Evolutionary conservation across 2,113 vertebrate genomes (phyloP).

Genomic region (Perca fluviatilis): DNA sequence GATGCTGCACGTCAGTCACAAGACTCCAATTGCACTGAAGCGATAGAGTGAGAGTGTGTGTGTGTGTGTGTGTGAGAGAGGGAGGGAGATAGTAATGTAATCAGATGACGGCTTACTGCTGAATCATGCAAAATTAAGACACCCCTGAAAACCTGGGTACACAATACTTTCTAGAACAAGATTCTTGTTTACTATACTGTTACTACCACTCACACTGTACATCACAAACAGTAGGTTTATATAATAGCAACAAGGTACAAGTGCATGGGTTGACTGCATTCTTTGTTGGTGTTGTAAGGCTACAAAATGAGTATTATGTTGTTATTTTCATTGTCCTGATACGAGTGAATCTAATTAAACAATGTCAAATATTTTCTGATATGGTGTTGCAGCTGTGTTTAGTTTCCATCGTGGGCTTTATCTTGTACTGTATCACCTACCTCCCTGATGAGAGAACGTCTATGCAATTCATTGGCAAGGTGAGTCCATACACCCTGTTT

Average conservation of each 20-base stretch:
- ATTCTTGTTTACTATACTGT: conserved; percentile 1
- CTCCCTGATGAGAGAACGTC: conserved; percentile 91
- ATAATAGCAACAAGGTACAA: neutral
- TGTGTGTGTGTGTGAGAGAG: neutral
- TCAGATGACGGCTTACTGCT: conserved; percentile 80
- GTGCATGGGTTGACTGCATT: neutral
- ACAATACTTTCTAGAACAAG: neutral
- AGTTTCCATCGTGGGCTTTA: conserved; percentile 90
- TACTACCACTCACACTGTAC: neutral
- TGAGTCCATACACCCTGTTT: conserved; percentile 68
- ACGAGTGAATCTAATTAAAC: neutral
- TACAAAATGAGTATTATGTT: conserved; percentile 1
- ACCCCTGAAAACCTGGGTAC: conserved; percentile 43
- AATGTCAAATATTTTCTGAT: conserved; percentile 14
- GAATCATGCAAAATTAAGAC: conserved; percentile 74
- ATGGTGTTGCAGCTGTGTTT: conserved; percentile 88
- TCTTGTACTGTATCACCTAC: conserved; percentile 91
- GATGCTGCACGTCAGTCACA: conserved; percentile 88
- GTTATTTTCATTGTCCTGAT: neutral
- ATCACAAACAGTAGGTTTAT: neutral
- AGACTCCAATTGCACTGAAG: conserved; percentile 80
- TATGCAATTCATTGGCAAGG: conserved; percentile 92
- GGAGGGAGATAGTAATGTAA: conserved; percentile 66
- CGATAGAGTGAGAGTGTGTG: conserved; percentile 64
- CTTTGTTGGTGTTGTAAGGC: neutral